Percentiles rank a stretch among this genome's conserved stretches.
Conservation (phyloP, 1,140 invertebrate species). For the Druon quercuslanigerum region DNA sequence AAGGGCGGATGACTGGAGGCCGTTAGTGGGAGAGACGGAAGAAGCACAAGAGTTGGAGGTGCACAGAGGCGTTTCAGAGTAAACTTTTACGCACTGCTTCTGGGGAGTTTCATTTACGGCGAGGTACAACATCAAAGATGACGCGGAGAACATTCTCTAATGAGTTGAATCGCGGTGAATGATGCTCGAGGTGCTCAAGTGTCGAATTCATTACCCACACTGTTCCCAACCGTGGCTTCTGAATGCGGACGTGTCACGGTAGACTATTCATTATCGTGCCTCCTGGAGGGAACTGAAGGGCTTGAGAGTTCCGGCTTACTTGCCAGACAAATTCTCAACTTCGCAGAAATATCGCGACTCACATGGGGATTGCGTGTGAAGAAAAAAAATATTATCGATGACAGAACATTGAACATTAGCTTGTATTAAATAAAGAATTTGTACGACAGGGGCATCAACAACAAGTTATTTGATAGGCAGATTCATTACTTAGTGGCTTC, state of each 20-base stretch:
- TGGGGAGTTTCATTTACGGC: conserved; percentile 65
- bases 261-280: conserved; percentile 55
- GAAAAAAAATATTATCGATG: neutral
- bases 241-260: conserved; percentile 50
- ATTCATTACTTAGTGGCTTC: too few species aligned
- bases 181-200: conserved; percentile 56
- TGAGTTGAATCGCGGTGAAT: conserved; percentile 71
- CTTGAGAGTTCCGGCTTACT: neutral
- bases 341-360: neutral
- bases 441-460: too few species aligned
- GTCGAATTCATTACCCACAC: conserved; percentile 69
- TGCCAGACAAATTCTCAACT: neutral
- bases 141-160: conserved; percentile 70
- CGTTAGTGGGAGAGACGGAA: too few species aligned
- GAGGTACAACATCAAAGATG: conserved; percentile 71
- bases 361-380: neutral
- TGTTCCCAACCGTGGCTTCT: conserved; percentile 42
- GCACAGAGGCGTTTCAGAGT: conserved; percentile 49
- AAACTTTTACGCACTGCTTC: conserved; percentile 50
- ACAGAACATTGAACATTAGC: too few species aligned
- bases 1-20: too few species aligned
- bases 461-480: too few species aligned
- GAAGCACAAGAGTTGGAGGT: neutral
- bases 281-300: neutral
- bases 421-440: neutral